Conservation (phyloP, 2,888 invertebrate species). For the Micoletzkya japonica region DNA sequence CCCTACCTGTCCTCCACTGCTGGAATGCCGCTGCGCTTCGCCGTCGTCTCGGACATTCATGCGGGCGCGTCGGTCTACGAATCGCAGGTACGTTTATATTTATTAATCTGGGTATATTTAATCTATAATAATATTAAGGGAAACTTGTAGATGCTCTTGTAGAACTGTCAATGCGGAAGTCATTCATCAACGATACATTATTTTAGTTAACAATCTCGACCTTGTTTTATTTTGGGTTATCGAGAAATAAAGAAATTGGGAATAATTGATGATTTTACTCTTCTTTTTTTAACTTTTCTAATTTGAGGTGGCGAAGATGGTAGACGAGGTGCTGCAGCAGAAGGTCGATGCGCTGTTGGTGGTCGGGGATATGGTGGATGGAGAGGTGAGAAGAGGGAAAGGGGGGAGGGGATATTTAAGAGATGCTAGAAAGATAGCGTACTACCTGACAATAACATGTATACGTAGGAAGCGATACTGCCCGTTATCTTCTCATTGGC, state of each 20-base stretch:
- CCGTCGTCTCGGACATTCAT: conserved; percentile 51
- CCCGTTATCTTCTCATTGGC: too few species aligned
- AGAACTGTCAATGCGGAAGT: too few species aligned
- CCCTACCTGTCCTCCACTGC: conserved; percentile 34
- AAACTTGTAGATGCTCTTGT: too few species aligned
- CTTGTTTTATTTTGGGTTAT: too few species aligned
- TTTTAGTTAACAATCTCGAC: too few species aligned
- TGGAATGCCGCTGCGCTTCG: conserved; percentile 41
- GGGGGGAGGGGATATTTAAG: conserved; percentile 31
- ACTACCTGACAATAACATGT: neutral
- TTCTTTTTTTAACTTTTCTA: neutral
- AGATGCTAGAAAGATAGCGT: neutral
- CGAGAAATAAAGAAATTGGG: too few species aligned
- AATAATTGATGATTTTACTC: too few species aligned
- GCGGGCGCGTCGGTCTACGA: conserved; percentile 50
- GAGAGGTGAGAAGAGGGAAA: conserved; percentile 29
- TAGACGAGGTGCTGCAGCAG: conserved; percentile 21
- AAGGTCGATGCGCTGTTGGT: conserved; percentile 52
- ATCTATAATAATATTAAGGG: too few species aligned
- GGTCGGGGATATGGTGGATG: conserved; percentile 66
- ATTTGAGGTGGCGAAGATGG: conserved; percentile 30
- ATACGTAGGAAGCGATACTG: too few species aligned
- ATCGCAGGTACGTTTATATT: conserved; percentile 29
- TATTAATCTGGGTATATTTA: too few species aligned
- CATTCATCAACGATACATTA: too few species aligned